phyloP scores from a whole-genome alignment of 1,140 invertebrate genomes.

The Leptonema lineaticorne region DNA sequence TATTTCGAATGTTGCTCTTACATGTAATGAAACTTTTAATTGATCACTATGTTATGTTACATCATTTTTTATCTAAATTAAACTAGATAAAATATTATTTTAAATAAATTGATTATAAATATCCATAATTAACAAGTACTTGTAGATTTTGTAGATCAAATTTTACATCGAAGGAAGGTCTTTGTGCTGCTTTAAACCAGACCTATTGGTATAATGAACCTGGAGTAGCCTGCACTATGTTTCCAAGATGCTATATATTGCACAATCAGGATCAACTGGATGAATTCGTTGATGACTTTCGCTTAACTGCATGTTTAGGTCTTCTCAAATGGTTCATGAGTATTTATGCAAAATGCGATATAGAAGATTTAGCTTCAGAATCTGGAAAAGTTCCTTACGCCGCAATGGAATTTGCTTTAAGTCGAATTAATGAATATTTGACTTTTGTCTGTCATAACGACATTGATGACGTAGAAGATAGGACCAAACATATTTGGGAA shows the following conservation, averaged over 20 bases:
- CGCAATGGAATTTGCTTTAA: constrained; percentile 77
- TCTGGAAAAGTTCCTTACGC: constrained; percentile 70
- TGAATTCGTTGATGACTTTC: constrained; percentile 88
- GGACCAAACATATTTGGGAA: constrained; percentile 66
- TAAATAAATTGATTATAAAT: no score
- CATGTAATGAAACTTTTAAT: no score
- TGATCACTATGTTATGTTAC: no score
- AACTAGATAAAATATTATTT: no score
- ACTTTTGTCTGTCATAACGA: constrained; percentile 78
- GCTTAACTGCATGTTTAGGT: constrained; percentile 82
- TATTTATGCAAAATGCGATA: constrained; percentile 58
- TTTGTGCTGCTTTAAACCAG: constrained; percentile 79
- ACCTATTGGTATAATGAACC: constrained; percentile 88
- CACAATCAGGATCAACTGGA: constrained; percentile 83
- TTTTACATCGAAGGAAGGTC: constrained; percentile 89
- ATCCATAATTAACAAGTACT: no score
- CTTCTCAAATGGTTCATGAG: constrained; percentile 74
- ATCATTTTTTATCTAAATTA: no score
- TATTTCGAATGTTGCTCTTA: no score
- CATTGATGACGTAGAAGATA: constrained; percentile 73
- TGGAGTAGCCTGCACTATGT: constrained; percentile 75
- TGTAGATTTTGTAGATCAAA: constrained; percentile 79
- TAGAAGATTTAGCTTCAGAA: constrained; percentile 57
- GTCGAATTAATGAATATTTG: constrained; percentile 74
- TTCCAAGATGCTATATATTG: constrained; percentile 85